Base-by-base conservation (phyloP, 1,140 invertebrate species). In the Panagrolaimus sp. region DNA sequence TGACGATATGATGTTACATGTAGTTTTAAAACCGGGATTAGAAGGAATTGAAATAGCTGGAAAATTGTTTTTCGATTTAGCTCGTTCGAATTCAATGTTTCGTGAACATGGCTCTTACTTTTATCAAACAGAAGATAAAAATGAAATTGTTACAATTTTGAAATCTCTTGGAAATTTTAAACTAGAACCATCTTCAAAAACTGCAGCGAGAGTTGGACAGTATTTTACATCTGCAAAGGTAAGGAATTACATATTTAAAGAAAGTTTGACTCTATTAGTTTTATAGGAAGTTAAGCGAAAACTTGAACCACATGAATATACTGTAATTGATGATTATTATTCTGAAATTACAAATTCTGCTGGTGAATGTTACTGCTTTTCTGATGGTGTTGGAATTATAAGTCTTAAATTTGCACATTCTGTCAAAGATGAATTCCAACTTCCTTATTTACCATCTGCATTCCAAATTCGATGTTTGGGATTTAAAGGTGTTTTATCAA, bases 401-500 rank as follows among this genome's bases (percentile, higher is more conserved):
- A 38, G 25, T 9, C 14, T 27, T n/a, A 11, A 31, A 11, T 23
- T 42, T 5, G 62, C 62, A 13, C 31, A 25, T 63, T 23, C 16
- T 14, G 8, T 63, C 11, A 25, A 63, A 31, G 42, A 16, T n/a
- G 27, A 42, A 38, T 27, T 31, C 5, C 14, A 63, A 7, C 11
- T 63, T 14, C 11, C 27, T 1, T 43, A 27, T 16, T 16, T 43
- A 2, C 42, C 62, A 42, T 11, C 27, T 5, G 16, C 16, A 16
- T 31, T 42, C 16, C 62, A 63, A 38, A 42, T 63, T 38, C 27
- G 62, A n/a, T 63, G 16, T 9, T 9, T 11, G 14, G 62, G 62
- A 31, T 63, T 42, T 43, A 63, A 63, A 42, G 62, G 62, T 1
- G 62, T 63, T 14, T 43, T 66, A n/a, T 48, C 65, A 5, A 44